Conservation (phyloP, 2,797 vertebrate species). For the Spea hammondii region DNA sequence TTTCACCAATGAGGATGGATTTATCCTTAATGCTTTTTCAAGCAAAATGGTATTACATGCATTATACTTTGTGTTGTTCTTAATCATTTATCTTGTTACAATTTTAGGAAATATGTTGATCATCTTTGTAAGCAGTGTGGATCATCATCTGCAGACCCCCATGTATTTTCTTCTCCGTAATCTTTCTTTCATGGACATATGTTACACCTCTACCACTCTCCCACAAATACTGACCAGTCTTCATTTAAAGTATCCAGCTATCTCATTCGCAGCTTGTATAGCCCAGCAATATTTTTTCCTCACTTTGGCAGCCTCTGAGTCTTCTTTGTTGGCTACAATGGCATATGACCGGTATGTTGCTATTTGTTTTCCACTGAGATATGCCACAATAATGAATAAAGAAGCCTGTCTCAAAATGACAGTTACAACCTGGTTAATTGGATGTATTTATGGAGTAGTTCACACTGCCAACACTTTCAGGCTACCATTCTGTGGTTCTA, state of each 20-base stretch:
- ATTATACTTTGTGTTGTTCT: conserved; percentile 51
- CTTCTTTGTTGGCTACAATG: conserved; percentile 60
- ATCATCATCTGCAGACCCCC: conserved; percentile 56
- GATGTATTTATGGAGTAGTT: conserved; percentile 55
- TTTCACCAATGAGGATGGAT: too few relatives aligned
- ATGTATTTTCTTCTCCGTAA: conserved; percentile 64
- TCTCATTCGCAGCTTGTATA: conserved; percentile 58
- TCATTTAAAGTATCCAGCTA: conserved; percentile 53
- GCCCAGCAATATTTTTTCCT: conserved; percentile 60
- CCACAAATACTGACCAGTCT: conserved; percentile 61
- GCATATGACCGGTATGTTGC: conserved; percentile 61
- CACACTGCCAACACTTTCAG: conserved; percentile 52
- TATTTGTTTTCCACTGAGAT: conserved; percentile 61
- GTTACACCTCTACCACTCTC: conserved; percentile 60
- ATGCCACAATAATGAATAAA: conserved; percentile 57
- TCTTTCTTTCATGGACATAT: conserved; percentile 60
- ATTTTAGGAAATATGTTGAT: conserved; percentile 57
- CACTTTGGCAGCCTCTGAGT: conserved; percentile 58
- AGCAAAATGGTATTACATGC: too few relatives aligned
- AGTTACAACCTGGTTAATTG: conserved; percentile 54
- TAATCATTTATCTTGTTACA: conserved; percentile 57
- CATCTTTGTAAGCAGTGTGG: conserved; percentile 49
- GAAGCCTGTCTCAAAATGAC: conserved; percentile 52
- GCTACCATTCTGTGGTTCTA: conserved; percentile 51
- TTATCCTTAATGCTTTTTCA: too few relatives aligned